Conservation (phyloP, 1,140 invertebrate genomes). For the Cepaea nemoralis region DNA sequence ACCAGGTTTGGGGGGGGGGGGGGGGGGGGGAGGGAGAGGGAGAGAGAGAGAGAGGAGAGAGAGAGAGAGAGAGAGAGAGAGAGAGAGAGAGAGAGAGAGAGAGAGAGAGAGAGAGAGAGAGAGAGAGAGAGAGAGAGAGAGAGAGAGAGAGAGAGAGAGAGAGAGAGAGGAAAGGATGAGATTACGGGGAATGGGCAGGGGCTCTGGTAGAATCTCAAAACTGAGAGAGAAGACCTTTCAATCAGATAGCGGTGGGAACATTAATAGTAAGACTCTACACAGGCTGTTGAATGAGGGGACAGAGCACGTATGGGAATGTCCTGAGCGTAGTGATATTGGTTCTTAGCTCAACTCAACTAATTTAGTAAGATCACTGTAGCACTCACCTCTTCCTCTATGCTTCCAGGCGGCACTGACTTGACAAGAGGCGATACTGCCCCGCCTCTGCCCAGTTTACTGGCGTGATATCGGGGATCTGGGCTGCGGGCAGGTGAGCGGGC, state of each 20-base stretch:
- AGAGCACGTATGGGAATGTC: too few relatives aligned
- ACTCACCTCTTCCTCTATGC: neutral
- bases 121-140: too few relatives aligned
- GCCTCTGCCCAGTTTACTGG: neutral
- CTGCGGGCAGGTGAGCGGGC: conserved; percentile 1
- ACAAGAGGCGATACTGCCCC: neutral
- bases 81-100: conserved; percentile 15
- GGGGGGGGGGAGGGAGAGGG: neutral
- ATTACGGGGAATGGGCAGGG: too few relatives aligned
- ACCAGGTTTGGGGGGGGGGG: too few relatives aligned
- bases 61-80: conserved; percentile 6
- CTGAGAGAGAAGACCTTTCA: too few relatives aligned
- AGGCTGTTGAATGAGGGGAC: neutral
- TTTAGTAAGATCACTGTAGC: neutral
- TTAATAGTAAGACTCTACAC: neutral
- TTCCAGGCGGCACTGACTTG: neutral
- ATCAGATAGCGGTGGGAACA: neutral
- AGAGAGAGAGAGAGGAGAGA: neutral
- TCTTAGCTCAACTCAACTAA: neutral
- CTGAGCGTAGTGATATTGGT: neutral
- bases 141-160: neutral
- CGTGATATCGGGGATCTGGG: neutral
- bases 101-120: too few relatives aligned
- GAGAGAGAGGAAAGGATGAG: conserved; percentile 1
- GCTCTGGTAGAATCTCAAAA: too few relatives aligned